These are phyloP conservation scores for Helicoverpa armigera DNA, from an alignment of 1,140 invertebrate species.

Conservation along the genomic window DNA sequence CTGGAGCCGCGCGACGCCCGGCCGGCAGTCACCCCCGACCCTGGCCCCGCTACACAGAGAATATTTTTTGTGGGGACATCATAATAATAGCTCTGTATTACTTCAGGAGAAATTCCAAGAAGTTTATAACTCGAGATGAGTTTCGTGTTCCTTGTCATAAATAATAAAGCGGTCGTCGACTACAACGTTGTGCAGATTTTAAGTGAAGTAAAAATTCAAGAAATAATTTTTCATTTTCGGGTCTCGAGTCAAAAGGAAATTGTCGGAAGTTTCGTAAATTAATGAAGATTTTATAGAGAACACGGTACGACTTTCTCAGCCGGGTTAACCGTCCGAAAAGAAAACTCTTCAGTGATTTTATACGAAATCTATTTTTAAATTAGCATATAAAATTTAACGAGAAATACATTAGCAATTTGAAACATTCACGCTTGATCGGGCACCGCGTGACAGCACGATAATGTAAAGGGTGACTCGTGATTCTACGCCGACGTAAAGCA, in stretches of 20 bases:
- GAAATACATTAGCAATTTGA: slow-evolving; percentile 55
- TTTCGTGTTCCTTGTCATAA: slow-evolving; percentile 86
- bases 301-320: slow-evolving; percentile 55
- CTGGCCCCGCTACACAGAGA: slow-evolving; percentile 71
- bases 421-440: slow-evolving; percentile 63
- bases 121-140: slow-evolving; percentile 87
- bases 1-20: slow-evolving; percentile 56
- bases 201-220: slow-evolving; percentile 85
- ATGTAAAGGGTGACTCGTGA: slow-evolving; percentile 73
- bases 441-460: slow-evolving; percentile 63
- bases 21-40: slow-evolving; percentile 62
- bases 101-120: slow-evolving; percentile 87
- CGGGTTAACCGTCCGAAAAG: slow-evolving; percentile 14
- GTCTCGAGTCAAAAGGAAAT: slow-evolving; percentile 71
- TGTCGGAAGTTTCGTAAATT: slow-evolving; percentile 74
- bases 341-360: slow-evolving; percentile 20
- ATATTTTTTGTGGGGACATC: slow-evolving; percentile 86
- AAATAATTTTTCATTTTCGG: slow-evolving; percentile 83
- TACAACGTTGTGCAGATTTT: slow-evolving; percentile 85
- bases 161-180: slow-evolving; percentile 86
- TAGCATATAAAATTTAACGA: slow-evolving; percentile 46
- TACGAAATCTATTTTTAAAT: slow-evolving; percentile 29
- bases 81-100: slow-evolving; percentile 87
- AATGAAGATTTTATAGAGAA: slow-evolving; percentile 71
- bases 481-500: slow-evolving; percentile 59